A percentile compares a stretch with the other conserved stretches of the same genome.
phyloP scores from a whole-genome alignment of 1,140 invertebrate species.

The Onthophagus taurus region DNA sequence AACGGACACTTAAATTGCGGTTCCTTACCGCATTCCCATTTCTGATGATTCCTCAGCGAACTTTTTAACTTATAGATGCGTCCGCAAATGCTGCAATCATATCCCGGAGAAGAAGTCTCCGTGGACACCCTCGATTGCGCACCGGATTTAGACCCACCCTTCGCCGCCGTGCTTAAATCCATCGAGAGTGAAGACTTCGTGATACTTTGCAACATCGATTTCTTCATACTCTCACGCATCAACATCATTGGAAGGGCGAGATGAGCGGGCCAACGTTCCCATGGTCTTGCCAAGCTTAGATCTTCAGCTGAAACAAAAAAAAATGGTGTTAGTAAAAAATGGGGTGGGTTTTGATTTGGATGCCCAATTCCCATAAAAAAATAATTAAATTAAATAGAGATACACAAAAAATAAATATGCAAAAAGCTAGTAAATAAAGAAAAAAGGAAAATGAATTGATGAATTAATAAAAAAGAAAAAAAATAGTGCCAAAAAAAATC shows the following conservation, averaged over 20 bases:
- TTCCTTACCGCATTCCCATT: slow-evolving; percentile 70
- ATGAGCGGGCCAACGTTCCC: slow-evolving; percentile 34
- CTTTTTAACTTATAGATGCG: slow-evolving; percentile 76
- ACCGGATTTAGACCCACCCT: slow-evolving; percentile 5
- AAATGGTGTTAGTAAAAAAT: too few relatives aligned
- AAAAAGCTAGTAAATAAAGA: too few relatives aligned
- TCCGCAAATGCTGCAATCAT: slow-evolving; percentile 69
- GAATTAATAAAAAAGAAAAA: too few relatives aligned
- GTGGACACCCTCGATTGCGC: slow-evolving; percentile 4
- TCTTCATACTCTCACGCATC: slow-evolving; percentile 37
- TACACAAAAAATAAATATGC: too few relatives aligned
- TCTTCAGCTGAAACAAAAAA: slow-evolving; percentile 36
- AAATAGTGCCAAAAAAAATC: too few relatives aligned
- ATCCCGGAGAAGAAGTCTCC: slow-evolving; percentile 43
- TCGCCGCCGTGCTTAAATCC: slow-evolving; percentile 20
- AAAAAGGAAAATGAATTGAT: too few relatives aligned
- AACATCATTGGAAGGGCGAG: slow-evolving; percentile 36
- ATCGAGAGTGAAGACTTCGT: slow-evolving; percentile 14
- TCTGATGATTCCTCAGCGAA: slow-evolving; percentile 74
- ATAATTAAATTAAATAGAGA: too few relatives aligned
- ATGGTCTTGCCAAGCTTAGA: slow-evolving; percentile 27
- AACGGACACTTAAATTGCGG: slow-evolving; percentile 46
- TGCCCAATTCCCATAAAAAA: too few relatives aligned
- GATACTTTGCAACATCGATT: slow-evolving; percentile 32
- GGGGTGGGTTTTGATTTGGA: too few relatives aligned